Evolutionary conservation across 2,797 vertebrate species (phyloP).

Genomic region (Setipinna tenuifilis): DNA sequence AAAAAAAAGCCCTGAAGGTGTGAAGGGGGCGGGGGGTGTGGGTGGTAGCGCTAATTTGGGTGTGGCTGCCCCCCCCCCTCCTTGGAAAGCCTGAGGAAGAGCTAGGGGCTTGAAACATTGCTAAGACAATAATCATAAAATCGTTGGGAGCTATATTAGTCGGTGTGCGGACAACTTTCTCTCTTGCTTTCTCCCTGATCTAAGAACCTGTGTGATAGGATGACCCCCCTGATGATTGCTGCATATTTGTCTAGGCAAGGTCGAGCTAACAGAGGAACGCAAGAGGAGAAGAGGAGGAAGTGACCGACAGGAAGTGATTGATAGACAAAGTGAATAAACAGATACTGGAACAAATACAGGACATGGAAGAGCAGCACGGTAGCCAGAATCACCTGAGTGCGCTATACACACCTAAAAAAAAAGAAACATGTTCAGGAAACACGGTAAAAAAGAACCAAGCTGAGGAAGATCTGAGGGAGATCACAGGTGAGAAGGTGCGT

Average conservation of each 20-base stretch:
- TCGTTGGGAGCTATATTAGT: no score
- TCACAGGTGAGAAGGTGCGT: no score
- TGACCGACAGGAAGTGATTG: background rate
- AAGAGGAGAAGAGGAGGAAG: background rate
- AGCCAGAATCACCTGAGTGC: no score
- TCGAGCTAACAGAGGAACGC: background rate
- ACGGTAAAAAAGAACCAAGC: no score
- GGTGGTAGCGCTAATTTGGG: constrained; percentile 27
- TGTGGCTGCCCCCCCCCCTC: constrained; percentile 21
- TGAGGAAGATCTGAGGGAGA: no score
- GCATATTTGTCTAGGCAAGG: background rate
- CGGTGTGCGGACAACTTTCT: no score
- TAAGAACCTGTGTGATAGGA: constrained; percentile 40
- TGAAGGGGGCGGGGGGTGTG: background rate
- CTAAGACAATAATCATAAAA: no score
- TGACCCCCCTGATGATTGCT: constrained; percentile 24
- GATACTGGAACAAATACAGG: background rate
- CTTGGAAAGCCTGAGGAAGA: no score
- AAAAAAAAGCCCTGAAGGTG: background rate
- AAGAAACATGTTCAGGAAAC: no score
- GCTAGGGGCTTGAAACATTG: no score
- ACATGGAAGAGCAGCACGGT: background rate
- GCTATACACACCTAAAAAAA: no score
- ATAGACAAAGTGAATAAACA: background rate
- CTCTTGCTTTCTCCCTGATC: no score